Conservation (phyloP, 2,797 vertebrate species). For the Otolemur crassicaudatus region DNA sequence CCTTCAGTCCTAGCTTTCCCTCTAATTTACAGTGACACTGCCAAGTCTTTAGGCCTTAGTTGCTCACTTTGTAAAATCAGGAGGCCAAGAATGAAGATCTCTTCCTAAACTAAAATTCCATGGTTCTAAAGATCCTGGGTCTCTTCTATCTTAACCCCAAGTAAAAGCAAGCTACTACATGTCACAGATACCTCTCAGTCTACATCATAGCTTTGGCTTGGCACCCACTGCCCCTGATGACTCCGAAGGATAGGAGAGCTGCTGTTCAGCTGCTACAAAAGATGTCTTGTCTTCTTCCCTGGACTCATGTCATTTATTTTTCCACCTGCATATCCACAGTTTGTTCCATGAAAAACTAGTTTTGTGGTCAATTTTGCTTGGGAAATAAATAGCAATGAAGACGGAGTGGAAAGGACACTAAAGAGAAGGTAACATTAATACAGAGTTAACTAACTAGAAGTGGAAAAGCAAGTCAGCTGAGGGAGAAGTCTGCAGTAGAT, state of each 20-base stretch:
- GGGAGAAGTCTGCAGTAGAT: not conserved
- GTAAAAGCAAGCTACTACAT: not conserved
- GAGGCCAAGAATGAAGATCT: constrained; percentile 1
- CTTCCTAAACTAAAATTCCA: constrained; percentile 46
- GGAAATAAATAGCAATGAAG: constrained; percentile 12
- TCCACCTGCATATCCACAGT: not conserved
- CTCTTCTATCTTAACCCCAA: not conserved
- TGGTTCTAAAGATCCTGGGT: not conserved
- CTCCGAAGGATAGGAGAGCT: not conserved
- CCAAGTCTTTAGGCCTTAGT: constrained; percentile 34
- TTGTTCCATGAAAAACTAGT: not conserved
- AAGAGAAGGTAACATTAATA: not conserved
- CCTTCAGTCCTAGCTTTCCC: constrained; percentile 13
- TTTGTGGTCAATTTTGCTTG: constrained; percentile 38
- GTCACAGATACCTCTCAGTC: not conserved
- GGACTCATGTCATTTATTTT: constrained; percentile 1
- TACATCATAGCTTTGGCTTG: not conserved
- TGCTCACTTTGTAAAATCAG: constrained; percentile 22
- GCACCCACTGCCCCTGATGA: not conserved
- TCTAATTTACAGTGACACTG: not conserved
- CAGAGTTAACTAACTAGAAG: not conserved
- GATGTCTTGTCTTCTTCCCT: not conserved
- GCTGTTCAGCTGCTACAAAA: not conserved
- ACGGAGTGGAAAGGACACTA: not conserved
- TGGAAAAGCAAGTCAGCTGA: not conserved